Base-by-base conservation (phyloP, 2,797 vertebrate genomes). In the Muscicapa comitata region DNA sequence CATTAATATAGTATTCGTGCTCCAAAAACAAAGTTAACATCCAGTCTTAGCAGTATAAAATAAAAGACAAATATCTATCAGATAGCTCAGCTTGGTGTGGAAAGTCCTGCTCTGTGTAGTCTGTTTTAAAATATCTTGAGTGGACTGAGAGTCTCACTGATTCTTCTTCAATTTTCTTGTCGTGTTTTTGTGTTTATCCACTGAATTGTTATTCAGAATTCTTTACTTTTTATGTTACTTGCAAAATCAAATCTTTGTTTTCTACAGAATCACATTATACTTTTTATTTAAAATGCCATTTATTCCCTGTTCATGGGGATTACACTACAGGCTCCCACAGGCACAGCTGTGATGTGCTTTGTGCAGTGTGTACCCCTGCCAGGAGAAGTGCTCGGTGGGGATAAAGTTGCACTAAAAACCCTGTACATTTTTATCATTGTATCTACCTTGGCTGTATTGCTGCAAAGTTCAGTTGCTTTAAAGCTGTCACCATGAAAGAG, bases 321-420 rank as follows among this genome's bases (percentile, higher is more conserved):
- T 47, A 8, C 33, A 1, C 21, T 54, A 2, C 21, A 38, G 62
- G 24, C 7, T 51, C n/a, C 55, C 35, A 10, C 9, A 19, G 57
- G 70, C 23, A 43, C 43, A 35, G n/a, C 61, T 72, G 35, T 47
- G 42, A 26, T 16, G 31, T 7, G 48, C 11, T 55, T 87, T 67
- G 37, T 50, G 63, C 42, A 59, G 25, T 1, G 0, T 9, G 0
- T 7, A 23, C 4, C 42, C 20, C 2, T 25, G 55, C 45, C 67
- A 61, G 68, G 47, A 86, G 65, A 66, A 77, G 9, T 18, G 23
- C 35, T 62, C 7, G 1, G 13, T 17, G 25, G 53, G 54, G 29
- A 35, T 23, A 14, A 67, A 54, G 9, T 11, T 18, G 23, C n/a
- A 23, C 28, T 28, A 29, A 38, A 70, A 72, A 35, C 31, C 1